Base-by-base conservation (phyloP, 1,140 invertebrate genomes). In the Aphis gossypii region DNA sequence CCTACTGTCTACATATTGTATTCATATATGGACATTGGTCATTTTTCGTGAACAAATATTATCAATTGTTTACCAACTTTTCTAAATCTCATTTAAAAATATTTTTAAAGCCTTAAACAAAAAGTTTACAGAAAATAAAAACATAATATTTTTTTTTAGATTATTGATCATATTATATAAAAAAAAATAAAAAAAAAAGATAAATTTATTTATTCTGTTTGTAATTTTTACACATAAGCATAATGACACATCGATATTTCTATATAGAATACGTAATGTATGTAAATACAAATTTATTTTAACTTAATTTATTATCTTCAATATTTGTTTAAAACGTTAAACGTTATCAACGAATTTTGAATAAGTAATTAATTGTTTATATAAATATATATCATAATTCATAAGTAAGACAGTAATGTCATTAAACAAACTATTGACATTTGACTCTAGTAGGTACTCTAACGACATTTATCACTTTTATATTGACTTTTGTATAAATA, bases 271-370 rank as follows among this genome's bases (percentile, higher is more conserved):
- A 76, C 60, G n/a, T 76, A n/a, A 76, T 76, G 14, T n/a, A 35
- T 76, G 30, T 76, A 76, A 84, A 84, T 41, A 84, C 38, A 84
- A 14, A 83, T 84, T 41, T 84, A 44, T 84, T 84, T 25, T 20
- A 44, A 84, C 41, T 84, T 23, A 8, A 84, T 84, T 84, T 41
- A 41, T 6, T 84, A 84, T 84, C 38, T 84, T 11, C 4, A 44
- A 84, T 84, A 84, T 84, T 84, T 41, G 38, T 84, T 84, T 84
- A 84, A 76, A 18, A 76, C 30, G 30, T 68, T 68, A n/a, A 68
- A n/a, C 14, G 30, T 76, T 76, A n/a, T 76, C 60, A n/a, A 76
- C 60, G 11, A n/a, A 76, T n/a, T 76, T 76, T n/a, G 30, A 76
- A 76, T 76, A 76, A 76, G 60, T 83, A 38, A 2, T 83, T 83